Conservation (phyloP, 2,113 vertebrate species). For the Fulica atra region DNA sequence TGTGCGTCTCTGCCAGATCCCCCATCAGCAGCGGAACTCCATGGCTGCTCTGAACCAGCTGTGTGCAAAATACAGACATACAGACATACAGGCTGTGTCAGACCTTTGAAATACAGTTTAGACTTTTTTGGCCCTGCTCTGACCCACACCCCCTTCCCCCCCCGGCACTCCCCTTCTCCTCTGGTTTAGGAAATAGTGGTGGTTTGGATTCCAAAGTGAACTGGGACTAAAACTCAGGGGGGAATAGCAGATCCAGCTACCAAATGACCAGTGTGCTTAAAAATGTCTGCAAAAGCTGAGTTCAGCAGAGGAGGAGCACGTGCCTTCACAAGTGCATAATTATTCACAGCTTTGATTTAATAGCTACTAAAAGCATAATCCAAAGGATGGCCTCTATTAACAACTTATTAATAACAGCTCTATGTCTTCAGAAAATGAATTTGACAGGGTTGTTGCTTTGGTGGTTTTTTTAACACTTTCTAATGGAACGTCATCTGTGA, state of each 20-base stretch:
- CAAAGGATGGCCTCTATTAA: constrained; percentile 26
- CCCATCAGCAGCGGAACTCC: neutral
- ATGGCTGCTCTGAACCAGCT: neutral
- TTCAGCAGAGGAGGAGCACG: neutral
- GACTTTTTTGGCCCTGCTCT: neutral
- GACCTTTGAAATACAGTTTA: neutral
- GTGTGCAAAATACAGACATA: neutral
- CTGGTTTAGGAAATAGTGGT: neutral
- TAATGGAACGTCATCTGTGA: neutral
- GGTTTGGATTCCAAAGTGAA: neutral
- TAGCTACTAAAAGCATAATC: constrained; percentile 26
- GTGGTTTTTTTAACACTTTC: neutral
- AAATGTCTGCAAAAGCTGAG: neutral
- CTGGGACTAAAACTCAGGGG: neutral
- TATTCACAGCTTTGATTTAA: constrained; percentile 39
- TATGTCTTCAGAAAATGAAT: constrained; percentile 20
- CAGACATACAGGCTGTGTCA: neutral
- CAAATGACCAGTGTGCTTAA: neutral
- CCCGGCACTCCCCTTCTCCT: too few species aligned
- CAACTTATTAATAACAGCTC: constrained; percentile 26
- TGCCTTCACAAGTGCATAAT: neutral
- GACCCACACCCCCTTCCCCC: too few species aligned
- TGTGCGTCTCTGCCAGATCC: neutral
- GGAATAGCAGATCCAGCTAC: neutral
- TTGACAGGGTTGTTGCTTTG: neutral